Evolutionary conservation across 2,113 vertebrate genomes (phyloP).

Genomic region (Rhynchopsitta pachyrhyncha): DNA sequence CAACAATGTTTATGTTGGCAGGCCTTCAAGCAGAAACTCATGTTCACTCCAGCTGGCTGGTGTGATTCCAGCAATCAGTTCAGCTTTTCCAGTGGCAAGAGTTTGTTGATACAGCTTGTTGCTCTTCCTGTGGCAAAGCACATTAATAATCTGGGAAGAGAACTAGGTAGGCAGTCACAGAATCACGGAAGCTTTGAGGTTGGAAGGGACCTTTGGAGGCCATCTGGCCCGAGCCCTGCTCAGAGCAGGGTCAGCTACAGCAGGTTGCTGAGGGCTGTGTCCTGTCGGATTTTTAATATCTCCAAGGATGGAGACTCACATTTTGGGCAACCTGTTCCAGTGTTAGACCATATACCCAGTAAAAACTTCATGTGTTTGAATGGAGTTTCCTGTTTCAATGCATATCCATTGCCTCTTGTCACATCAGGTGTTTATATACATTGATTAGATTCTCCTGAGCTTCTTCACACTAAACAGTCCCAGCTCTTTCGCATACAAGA

Average conservation of each 20-base stretch:
- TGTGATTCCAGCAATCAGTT: slow-evolving; percentile 48
- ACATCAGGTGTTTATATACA: background rate
- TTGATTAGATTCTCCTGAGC: background rate
- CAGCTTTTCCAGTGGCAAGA: slow-evolving; percentile 28
- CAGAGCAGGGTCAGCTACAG: background rate
- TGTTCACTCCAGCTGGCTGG: background rate
- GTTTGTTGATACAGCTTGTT: slow-evolving; percentile 56
- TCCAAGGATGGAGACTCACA: background rate
- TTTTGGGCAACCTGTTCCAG: background rate
- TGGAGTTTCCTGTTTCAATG: background rate
- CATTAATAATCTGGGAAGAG: background rate
- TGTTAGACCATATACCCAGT: background rate
- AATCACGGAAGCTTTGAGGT: background rate
- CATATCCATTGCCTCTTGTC: background rate
- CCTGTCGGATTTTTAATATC: background rate
- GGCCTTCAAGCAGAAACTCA: background rate
- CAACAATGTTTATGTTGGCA: slow-evolving; percentile 12
- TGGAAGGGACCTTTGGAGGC: background rate
- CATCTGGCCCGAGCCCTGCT: background rate
- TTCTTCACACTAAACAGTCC: background rate
- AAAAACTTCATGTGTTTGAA: background rate
- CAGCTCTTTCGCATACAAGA: background rate
- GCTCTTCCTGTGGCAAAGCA: slow-evolving; percentile 42
- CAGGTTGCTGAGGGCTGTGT: background rate
- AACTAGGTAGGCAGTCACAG: background rate